Base-by-base conservation (phyloP, 2,113 vertebrate genomes). In the Centropristis striata region DNA sequence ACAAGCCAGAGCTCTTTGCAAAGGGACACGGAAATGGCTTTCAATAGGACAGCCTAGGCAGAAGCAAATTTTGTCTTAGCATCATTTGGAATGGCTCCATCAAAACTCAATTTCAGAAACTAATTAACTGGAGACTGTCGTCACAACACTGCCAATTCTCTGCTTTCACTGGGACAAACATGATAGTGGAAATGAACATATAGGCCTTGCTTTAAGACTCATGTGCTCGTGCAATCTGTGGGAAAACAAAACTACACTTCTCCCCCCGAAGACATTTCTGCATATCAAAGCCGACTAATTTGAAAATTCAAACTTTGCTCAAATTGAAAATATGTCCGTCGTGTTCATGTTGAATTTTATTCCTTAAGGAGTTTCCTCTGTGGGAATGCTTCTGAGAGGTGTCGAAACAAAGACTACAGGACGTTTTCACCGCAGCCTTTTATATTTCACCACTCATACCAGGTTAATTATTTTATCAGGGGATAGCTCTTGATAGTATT, bases 21-120 rank as follows among this genome's bases (percentile, higher is more conserved):
- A 95, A 96, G 96, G 95, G 95, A 95, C 95, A 95, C 95, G 95
- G 96, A 96, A 96, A 97, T 95, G 95, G 94, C 95, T 97, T 96
- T 97, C 97, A 96, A 96, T 95, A 96, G 96, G 96, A 96, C 78
- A 95, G 96, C 95, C 93, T 80, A 71, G 67, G 86, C 94, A 96
- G 97, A 97, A 98, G 97, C 97, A 97, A 97, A 97, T 97, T 96
- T 97, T 96, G 97, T 96, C 96, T 96, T 96, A 93, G 96, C 96
- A 97, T 98, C 97, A 95, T 98, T 98, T 98, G 96, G 96, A 96
- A 97, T 95, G 96, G 95, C 97, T 98, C 97, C 97, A 98, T 99
- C 97, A 99, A 98, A 99, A 98, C 97, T 97, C 97, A 96, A 98
- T 98, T 98, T 98, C 97, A 97, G 97, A 92, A 99, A 98, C 96